These are phyloP conservation scores for Acanthoscelides obtectus DNA, from an alignment of 2,888 invertebrate genomes.

Conservation along the genomic window DNA sequence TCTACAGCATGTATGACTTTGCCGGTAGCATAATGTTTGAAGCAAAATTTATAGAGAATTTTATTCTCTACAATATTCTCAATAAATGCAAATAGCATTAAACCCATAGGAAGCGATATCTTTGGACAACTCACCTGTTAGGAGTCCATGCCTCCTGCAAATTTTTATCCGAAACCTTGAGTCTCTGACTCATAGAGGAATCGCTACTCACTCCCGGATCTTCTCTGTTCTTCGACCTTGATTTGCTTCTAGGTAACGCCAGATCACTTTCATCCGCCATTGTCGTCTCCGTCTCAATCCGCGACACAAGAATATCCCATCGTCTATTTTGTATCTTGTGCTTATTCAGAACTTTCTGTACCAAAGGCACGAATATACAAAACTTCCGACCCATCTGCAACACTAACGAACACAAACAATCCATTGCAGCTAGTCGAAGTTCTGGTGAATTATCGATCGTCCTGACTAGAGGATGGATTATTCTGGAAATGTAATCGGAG, in stretches of 20 bases:
- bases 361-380: constrained; percentile 86
- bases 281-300: constrained; percentile 69
- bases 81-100: too few species aligned
- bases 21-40: too few species aligned
- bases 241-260: constrained; percentile 49
- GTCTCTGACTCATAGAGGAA: constrained; percentile 69
- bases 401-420: constrained; percentile 82
- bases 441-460: constrained; percentile 78
- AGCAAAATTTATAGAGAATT: too few species aligned
- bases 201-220: constrained; percentile 61
- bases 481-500: constrained; percentile 85
- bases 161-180: constrained; percentile 79
- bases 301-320: constrained; percentile 75
- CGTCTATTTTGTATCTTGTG: constrained; percentile 73
- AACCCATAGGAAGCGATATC: too few species aligned
- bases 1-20: too few species aligned
- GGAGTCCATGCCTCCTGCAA: constrained; percentile 91
- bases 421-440: constrained; percentile 78
- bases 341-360: constrained; percentile 75
- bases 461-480: constrained; percentile 89
- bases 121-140: constrained; percentile 69
- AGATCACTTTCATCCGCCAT: constrained; percentile 72
- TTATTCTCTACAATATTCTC: too few species aligned
- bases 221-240: constrained; percentile 59
- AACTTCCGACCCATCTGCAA: constrained; percentile 87